Evolutionary conservation across 2,888 invertebrate genomes (phyloP).

Genomic region (Magallana nippona): DNA sequence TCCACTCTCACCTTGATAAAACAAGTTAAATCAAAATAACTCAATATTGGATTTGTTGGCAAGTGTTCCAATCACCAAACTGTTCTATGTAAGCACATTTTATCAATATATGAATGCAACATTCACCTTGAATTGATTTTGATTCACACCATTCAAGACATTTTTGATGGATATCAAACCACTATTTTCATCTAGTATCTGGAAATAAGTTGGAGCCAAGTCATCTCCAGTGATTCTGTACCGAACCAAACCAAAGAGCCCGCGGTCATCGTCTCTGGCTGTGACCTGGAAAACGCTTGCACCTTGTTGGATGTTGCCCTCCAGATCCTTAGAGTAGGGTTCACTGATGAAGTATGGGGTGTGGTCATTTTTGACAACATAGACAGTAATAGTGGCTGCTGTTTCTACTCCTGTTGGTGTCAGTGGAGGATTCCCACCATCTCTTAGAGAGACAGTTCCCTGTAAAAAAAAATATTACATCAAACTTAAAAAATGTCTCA

Average conservation of each 20-base stretch:
- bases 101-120: too few relatives aligned
- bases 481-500: too few relatives aligned
- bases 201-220: slow-evolving; percentile 56
- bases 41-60: too few relatives aligned
- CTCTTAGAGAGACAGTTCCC: slow-evolving; percentile 43
- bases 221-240: slow-evolving; percentile 61
- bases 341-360: slow-evolving; percentile 53
- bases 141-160: slow-evolving; percentile 30
- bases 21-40: too few relatives aligned
- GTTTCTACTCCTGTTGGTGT: slow-evolving; percentile 2
- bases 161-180: slow-evolving; percentile 54
- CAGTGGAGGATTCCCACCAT: slow-evolving; percentile 43
- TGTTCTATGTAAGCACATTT: too few relatives aligned
- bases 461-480: slow-evolving; percentile 26
- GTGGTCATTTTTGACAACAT: slow-evolving; percentile 58
- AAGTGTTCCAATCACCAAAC: too few relatives aligned
- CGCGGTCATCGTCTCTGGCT: slow-evolving; percentile 42
- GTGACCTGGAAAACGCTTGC: slow-evolving; percentile 33
- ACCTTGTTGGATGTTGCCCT: slow-evolving; percentile 38
- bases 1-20: slow-evolving; percentile 72
- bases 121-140: slow-evolving; percentile 45
- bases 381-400: slow-evolving; percentile 59
- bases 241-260: slow-evolving; percentile 44
- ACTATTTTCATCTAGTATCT: slow-evolving; percentile 50
- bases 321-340: slow-evolving; percentile 43